Evolutionary conservation across 2,113 vertebrate genomes (phyloP), one percentile per base, ranked within the genome.

Genomic region (Bungarus multicinctus): DNA sequence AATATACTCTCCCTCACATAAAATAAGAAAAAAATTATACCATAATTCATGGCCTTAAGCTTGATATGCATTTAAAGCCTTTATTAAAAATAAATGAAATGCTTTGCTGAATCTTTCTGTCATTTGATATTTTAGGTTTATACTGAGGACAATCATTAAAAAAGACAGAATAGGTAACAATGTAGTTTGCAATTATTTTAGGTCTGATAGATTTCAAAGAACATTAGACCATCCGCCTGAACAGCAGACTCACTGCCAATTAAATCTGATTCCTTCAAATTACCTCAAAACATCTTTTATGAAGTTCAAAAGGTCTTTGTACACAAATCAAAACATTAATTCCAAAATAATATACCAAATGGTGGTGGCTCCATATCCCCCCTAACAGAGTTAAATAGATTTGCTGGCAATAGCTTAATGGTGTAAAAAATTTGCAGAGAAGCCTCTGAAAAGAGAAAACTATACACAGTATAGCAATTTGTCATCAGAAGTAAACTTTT

Each of bases 31-130:
- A 9, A 27, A 6, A 57, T 11, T 57, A 43, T 39, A 3, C 18
- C 20, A 89, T 89, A 64, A 27, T 50, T 18, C 10, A 74, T 57
- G n/a, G 54, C 55, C 23, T 60, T 93, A 60, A 22, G 58, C 55
- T 90, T 60, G 50, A 58, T 87, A 89, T 87, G n/a, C 55, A 93
- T 93, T 94, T 87, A 27, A 58, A 89, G 57, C 27, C 30, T 90
- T 47, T 47, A 45, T 43, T 64, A 89, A 89, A 89, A 64, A 58
- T 27, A 64, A 90, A 18, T 12, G 47, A 16, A 64, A n/a, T 27
- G 18, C 60, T 74, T n/a, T 6, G 43, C 30, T 58, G 47, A 90
- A 64, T 45, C 25, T 50, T 30, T 47, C 5, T 9, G 20, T n/a
- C 47, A 89, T 60, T 47, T 69, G 45, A 6, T 90, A 16, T 18